Evolutionary conservation across 2,797 vertebrate genomes (phyloP), one percentile per base, ranked within the genome.

Genomic region (Sitta carolinensis): DNA sequence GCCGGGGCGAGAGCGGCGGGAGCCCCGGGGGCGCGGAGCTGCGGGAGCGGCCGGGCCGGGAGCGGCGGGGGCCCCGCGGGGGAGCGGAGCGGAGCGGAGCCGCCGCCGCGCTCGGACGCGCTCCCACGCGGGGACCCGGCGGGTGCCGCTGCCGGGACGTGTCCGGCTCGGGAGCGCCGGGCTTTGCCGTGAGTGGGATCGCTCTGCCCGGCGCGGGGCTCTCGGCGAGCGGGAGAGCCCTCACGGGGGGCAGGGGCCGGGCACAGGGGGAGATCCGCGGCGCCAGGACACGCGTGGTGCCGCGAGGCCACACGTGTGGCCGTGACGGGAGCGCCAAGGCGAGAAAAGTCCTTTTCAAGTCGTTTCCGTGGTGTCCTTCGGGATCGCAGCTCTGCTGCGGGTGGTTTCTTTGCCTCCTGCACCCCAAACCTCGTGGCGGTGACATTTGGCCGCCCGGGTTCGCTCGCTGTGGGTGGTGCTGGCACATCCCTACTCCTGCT

Each of bases 211-310:
- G 3, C 2, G 38, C 7, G 61, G 45, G 13, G 11, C 38, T 22
- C 54, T 5, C 40, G 22, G 69, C 10, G 13, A 27, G 5, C 40
- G 69, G 63, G 47, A 9, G 50, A 17, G 2, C 2, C n/a, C 62
- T 14, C 32, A 2, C 0, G 70, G 55, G 1, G 1, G 26, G 83
- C 52, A 1, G 29, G 43, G 27, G 4, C 36, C 42, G 79, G 45
- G 59, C 74, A 6, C 19, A 16, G 55, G 58, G 14, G 29, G 26
- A 1, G 19, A 16, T 77, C 54, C 26, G 59, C 32, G 20, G 73
- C 10, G 29, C 15, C 48, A 1, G 51, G 61, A 67, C 75, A 32
- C 52, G 47, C 27, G 50, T 69, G 76, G 13, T 11, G 73, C 73
- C 87, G 0, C 5, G 51, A 30, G 77, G 63, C 51, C 68, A 20